phyloP scores from a whole-genome alignment of 1,140 invertebrate species.

The Cotesia chilonis region DNA sequence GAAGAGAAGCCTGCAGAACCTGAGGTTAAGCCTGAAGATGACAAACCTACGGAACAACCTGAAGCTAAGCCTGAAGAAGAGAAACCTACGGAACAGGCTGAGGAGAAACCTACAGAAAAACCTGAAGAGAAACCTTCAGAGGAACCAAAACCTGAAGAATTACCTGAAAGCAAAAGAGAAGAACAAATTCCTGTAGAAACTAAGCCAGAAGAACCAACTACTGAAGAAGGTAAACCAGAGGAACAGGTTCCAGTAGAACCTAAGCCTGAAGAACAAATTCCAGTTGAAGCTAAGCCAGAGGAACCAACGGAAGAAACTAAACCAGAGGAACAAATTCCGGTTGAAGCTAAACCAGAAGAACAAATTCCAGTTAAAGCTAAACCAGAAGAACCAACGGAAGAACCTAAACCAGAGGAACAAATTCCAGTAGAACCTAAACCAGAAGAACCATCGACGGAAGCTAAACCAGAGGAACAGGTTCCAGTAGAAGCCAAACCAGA shows the following conservation, averaged over 20 bases:
- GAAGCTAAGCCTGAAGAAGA: background rate
- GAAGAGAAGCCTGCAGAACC: slow-evolving; percentile 14
- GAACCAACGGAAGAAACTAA: background rate
- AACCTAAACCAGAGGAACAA: slow-evolving; percentile 25
- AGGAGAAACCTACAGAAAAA: slow-evolving; percentile 17
- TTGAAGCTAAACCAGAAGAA: slow-evolving; percentile 11
- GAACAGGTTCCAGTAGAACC: slow-evolving; percentile 30
- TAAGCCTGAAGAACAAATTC: slow-evolving; percentile 21
- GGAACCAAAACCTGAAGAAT: slow-evolving; percentile 12
- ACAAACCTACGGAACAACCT: slow-evolving; percentile 33
- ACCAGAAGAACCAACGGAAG: slow-evolving; percentile 22
- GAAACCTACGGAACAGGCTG: slow-evolving; percentile 33
- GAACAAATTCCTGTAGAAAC: slow-evolving; percentile 15
- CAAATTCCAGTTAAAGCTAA: slow-evolving; percentile 11
- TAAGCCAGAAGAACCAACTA: slow-evolving; percentile 33
- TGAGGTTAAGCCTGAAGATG: slow-evolving; percentile 5
- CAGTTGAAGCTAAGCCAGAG: background rate
- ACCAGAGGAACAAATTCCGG: slow-evolving; percentile 26
- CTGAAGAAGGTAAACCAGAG: background rate
- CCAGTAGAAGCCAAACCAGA: slow-evolving; percentile 26
- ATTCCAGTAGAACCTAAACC: slow-evolving; percentile 22
- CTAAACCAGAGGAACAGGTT: slow-evolving; percentile 16
- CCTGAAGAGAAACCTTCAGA: slow-evolving; percentile 27
- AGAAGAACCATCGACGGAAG: slow-evolving; percentile 28
- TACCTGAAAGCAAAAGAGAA: slow-evolving; percentile 32